Percentiles rank a stretch among this genome's conserved stretches.
phyloP scores from a whole-genome alignment of 2,888 invertebrate genomes.

The Petrophora chlorosata region DNA sequence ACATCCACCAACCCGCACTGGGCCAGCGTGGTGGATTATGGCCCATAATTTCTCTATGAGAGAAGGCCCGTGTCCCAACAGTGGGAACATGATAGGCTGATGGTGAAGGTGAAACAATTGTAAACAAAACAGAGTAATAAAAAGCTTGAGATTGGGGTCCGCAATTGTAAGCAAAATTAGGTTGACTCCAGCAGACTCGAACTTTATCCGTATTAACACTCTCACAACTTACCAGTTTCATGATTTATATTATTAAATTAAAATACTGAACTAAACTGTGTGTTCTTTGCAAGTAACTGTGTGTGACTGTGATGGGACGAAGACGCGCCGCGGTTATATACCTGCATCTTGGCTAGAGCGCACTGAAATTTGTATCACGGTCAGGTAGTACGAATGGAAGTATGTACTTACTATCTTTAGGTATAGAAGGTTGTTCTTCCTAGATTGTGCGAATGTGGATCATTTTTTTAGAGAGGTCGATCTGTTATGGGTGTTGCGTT shows the following conservation, averaged over 20 bases:
- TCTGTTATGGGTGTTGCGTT: constrained; percentile 14
- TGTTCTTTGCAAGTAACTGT: constrained; percentile 52
- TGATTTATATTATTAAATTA: constrained; percentile 46
- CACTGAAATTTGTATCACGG: constrained; percentile 76
- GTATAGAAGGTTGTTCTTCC: constrained; percentile 55
- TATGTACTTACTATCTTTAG: constrained; percentile 28
- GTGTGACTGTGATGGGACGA: constrained; percentile 66
- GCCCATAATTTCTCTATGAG: no score
- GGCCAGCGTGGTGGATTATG: no score
- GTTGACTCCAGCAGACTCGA: not conserved
- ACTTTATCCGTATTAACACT: not conserved
- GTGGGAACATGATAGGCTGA: no score
- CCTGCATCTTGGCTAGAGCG: constrained; percentile 44
- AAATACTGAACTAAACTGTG: constrained; percentile 45
- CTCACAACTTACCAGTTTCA: constrained; percentile 76
- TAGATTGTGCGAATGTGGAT: constrained; percentile 52
- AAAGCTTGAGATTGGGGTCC: no score
- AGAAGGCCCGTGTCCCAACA: no score
- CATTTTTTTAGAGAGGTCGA: constrained; percentile 38
- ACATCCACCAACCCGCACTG: no score
- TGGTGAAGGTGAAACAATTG: no score
- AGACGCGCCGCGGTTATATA: constrained; percentile 66
- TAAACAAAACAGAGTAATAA: no score
- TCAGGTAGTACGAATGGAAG: constrained; percentile 49
- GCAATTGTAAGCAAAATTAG: no score